Conservation (phyloP, 1,140 invertebrate species). For the Ectropis grisescens region DNA sequence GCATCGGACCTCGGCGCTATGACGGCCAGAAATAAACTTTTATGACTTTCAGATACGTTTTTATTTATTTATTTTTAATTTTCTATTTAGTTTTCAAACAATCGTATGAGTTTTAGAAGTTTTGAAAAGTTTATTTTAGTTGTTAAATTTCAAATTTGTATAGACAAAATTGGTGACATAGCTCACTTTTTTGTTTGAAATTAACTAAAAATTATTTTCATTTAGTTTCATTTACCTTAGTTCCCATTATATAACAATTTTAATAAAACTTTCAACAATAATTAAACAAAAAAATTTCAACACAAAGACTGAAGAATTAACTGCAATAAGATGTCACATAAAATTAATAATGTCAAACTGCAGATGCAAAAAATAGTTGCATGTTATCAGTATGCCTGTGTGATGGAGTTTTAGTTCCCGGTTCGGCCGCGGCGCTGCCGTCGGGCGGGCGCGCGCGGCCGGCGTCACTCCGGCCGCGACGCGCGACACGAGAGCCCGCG, state of each 20-base stretch:
- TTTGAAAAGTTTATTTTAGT: background rate
- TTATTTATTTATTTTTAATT: conserved; percentile 1
- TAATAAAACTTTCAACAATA: too few species aligned
- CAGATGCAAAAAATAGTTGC: conserved; percentile 26
- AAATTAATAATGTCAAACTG: background rate
- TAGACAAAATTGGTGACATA: too few species aligned
- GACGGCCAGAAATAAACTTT: too few species aligned
- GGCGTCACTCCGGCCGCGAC: conserved; percentile 60
- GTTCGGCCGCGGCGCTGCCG: conserved; percentile 24
- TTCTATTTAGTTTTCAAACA: conserved; percentile 1
- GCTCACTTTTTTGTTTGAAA: too few species aligned
- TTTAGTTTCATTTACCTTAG: background rate
- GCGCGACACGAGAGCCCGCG: conserved; percentile 37
- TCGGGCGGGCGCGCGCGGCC: conserved; percentile 8
- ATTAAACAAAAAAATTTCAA: conserved; percentile 7
- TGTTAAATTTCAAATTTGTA: too few species aligned
- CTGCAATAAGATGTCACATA: too few species aligned
- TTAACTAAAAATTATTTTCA: too few species aligned
- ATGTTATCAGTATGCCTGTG: conserved; percentile 28
- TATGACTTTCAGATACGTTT: too few species aligned
- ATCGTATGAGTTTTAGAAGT: background rate
- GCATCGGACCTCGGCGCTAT: too few species aligned
- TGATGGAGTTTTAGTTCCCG: conserved; percentile 38
- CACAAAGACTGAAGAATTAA: background rate
- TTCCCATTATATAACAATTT: conserved; percentile 1